These are phyloP conservation scores for Lagria hirta DNA, from an alignment of 2,888 invertebrate species.

Conservation along the genomic window DNA sequence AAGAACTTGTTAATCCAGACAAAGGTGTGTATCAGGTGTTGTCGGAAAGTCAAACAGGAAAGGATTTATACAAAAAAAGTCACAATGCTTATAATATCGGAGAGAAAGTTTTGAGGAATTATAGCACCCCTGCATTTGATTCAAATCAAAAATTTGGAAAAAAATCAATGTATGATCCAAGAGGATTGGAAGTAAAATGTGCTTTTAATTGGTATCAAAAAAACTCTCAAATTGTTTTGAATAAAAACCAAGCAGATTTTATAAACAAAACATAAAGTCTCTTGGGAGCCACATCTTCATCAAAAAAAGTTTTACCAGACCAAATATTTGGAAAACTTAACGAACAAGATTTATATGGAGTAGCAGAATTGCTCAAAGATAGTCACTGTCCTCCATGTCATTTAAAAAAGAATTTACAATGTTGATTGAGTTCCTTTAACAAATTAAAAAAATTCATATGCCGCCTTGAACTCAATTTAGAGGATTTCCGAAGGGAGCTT, in stretches of 20 bases:
- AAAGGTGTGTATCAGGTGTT: constrained; percentile 49
- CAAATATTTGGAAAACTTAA: constrained; percentile 55
- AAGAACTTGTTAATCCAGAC: constrained; percentile 52
- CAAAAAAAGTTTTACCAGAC: too few relatives aligned
- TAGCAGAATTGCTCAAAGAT: constrained; percentile 54
- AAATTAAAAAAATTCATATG: constrained; percentile 33
- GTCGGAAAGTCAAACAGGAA: constrained; percentile 49
- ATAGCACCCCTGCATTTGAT: constrained; percentile 52
- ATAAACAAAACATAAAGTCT: constrained; percentile 48
- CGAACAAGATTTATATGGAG: constrained; percentile 51
- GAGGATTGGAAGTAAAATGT: constrained; percentile 57
- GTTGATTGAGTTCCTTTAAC: constrained; percentile 57
- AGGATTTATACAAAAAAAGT: constrained; percentile 54
- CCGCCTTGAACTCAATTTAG: constrained; percentile 36
- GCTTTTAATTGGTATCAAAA: constrained; percentile 50
- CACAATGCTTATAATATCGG: constrained; percentile 56
- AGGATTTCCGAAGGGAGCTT: constrained; percentile 38
- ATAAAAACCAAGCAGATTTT: constrained; percentile 54
- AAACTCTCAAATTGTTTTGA: constrained; percentile 48
- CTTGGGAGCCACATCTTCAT: too few relatives aligned
- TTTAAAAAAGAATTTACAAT: constrained; percentile 52
- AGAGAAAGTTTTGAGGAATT: constrained; percentile 50
- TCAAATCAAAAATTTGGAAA: constrained; percentile 55
- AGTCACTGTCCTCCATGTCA: constrained; percentile 37
- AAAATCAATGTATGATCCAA: constrained; percentile 53